These are phyloP conservation scores for Falco novaeseelandiae DNA, from an alignment of 2,797 vertebrate genomes.

Conservation along the genomic window DNA sequence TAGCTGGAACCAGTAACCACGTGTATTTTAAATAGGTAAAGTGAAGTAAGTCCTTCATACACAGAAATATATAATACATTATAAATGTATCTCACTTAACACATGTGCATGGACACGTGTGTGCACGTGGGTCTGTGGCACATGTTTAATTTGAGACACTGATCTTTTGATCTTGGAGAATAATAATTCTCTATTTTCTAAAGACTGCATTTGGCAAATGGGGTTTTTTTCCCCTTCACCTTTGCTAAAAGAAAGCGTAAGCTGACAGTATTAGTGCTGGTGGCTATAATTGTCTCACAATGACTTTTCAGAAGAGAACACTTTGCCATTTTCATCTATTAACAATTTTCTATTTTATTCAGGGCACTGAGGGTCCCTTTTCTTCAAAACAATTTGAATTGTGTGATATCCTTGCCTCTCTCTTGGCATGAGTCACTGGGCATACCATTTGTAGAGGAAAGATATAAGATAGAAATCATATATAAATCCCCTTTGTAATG, in stretches of 20 bases:
- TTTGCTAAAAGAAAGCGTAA: background rate
- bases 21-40: fast-evolving
- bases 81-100: fast-evolving
- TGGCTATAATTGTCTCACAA: background rate
- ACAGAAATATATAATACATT: no score
- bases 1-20: background rate
- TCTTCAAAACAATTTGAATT: background rate
- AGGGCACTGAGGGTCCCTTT: background rate
- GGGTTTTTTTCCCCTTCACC: background rate
- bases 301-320: background rate
- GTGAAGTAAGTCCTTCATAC: fast-evolving
- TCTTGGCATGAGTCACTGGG: fast-evolving
- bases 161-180: background rate
- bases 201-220: background rate
- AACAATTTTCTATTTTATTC: background rate
- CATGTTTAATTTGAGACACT: fast-evolving
- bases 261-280: fast-evolving
- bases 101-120: fast-evolving
- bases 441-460: background rate
- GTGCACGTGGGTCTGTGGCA: background rate
- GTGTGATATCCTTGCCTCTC: background rate
- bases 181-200: background rate
- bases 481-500: background rate
- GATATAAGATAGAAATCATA: background rate
- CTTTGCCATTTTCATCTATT: background rate